Conservation (phyloP, 2,888 invertebrate genomes). For the Meganola albula region DNA sequence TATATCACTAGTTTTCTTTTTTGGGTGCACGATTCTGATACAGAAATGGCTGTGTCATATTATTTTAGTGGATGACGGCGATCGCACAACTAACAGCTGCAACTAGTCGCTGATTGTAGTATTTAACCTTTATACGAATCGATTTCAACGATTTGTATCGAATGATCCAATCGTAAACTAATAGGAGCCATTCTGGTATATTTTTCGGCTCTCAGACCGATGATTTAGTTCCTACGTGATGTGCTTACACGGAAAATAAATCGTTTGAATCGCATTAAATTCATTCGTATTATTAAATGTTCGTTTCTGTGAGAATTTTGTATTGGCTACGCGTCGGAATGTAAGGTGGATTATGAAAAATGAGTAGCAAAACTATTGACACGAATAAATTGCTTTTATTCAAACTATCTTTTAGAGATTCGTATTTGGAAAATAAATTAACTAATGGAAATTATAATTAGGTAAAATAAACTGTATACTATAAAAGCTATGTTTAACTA, state of each 20-base stretch:
- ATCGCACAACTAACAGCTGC: conserved; percentile 71
- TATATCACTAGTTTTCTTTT: conserved; percentile 60
- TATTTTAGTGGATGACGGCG: conserved; percentile 75
- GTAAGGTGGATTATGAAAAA: conserved; percentile 27
- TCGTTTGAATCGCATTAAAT: conserved; percentile 69
- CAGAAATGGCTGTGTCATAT: conserved; percentile 76
- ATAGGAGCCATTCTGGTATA: conserved; percentile 67
- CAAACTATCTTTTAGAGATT: no score
- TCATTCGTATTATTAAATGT: conserved; percentile 73
- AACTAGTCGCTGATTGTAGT: conserved; percentile 66
- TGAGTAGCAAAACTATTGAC: conserved; percentile 31
- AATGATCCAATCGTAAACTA: conserved; percentile 66
- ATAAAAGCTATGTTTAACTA: no score
- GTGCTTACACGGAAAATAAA: conserved; percentile 70
- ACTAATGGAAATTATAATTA: no score
- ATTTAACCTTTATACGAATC: conserved; percentile 69
- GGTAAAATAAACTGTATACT: no score
- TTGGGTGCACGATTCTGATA: conserved; percentile 56
- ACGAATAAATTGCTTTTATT: conserved; percentile 26
- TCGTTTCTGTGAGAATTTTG: conserved; percentile 70
- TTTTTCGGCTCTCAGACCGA: conserved; percentile 66
- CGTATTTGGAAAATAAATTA: no score
- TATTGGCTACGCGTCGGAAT: conserved; percentile 61
- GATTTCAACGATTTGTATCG: conserved; percentile 68
- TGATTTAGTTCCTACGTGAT: conserved; percentile 72